Percentiles rank a stretch among this genome's conserved stretches.
These are phyloP conservation scores for Prinia subflava DNA, from an alignment of 2,113 vertebrate genomes.

Conservation along the genomic window DNA sequence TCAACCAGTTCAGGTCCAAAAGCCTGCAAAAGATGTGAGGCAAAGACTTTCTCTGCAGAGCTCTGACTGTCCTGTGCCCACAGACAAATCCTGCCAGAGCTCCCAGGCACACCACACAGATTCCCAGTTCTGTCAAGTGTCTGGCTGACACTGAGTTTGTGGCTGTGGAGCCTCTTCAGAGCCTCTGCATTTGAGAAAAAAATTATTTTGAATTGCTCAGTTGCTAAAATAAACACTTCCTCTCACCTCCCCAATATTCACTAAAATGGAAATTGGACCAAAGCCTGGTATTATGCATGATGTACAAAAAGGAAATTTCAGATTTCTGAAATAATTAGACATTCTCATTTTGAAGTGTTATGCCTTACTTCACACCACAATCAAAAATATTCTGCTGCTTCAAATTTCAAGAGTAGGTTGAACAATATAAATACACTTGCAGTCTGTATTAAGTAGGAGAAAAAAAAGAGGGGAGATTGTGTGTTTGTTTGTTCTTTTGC, in stretches of 20 bases:
- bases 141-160: background rate
- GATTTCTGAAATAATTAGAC: background rate
- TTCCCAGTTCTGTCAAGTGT: background rate
- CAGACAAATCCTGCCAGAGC: background rate
- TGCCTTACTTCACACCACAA: background rate
- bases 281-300: background rate
- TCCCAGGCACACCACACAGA: fast-evolving
- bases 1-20: background rate
- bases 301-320: background rate
- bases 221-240: conserved; percentile 25
- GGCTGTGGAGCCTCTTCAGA: background rate
- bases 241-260: background rate
- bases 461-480: background rate
- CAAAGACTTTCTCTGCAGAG: background rate
- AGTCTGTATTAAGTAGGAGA: background rate
- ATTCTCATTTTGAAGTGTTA: background rate
- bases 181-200: background rate
- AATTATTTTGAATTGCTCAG: background rate
- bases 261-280: conserved; percentile 28
- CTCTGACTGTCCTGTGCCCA: background rate
- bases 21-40: background rate
- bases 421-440: background rate
- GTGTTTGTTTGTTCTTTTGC: background rate
- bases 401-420: background rate
- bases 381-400: background rate